These are phyloP conservation scores for Dusona sp. DNA, from an alignment of 2,888 invertebrate species.

Conservation along the genomic window DNA sequence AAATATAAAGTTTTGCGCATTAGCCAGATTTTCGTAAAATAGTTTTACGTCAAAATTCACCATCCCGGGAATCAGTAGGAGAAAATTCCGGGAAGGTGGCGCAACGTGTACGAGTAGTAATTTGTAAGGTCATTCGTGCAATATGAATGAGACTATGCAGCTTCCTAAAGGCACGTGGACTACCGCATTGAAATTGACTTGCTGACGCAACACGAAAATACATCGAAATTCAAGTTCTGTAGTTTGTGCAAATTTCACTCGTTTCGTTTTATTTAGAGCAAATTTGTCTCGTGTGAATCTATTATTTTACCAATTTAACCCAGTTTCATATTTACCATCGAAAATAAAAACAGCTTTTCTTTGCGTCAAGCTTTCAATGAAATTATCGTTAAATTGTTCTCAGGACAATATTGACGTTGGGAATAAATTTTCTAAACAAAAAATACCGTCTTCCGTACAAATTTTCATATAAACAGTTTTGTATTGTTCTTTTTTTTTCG, in stretches of 20 bases:
- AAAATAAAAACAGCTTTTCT: background rate
- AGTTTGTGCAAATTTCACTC: background rate
- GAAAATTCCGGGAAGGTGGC: background rate
- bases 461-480: background rate
- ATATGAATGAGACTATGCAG: conserved; percentile 14
- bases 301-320: background rate
- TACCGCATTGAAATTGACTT: conserved; percentile 1
- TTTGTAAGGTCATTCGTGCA: conserved; percentile 26
- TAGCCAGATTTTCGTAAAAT: conserved; percentile 5
- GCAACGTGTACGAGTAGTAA: background rate
- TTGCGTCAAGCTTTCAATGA: background rate
- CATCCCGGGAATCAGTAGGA: background rate
- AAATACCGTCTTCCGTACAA: background rate
- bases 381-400: background rate
- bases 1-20: background rate
- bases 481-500: too few species aligned
- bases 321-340: background rate
- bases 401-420: too few species aligned
- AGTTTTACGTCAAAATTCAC: background rate
- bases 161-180: background rate
- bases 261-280: background rate
- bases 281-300: background rate
- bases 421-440: background rate
- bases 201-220: background rate
- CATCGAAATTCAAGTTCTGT: background rate